Conservation (phyloP, 23 tunicate species). For the Styela plicata region DNA sequence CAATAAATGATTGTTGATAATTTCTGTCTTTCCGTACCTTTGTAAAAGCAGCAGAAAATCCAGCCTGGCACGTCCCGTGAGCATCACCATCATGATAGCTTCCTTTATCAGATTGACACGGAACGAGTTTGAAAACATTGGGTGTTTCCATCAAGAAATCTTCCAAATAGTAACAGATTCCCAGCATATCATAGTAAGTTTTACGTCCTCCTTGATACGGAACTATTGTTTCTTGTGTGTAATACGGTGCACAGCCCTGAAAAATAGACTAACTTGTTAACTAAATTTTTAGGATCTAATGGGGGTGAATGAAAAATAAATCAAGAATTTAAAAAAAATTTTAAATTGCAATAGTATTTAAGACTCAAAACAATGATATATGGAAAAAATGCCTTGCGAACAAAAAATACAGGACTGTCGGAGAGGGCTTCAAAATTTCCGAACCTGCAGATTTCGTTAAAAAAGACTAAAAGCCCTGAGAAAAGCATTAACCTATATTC, state of each 20-base stretch:
- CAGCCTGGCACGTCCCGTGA: conserved; percentile 67
- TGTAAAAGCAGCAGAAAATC: conserved; percentile 67
- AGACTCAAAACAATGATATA: no score
- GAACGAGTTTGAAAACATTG: conserved; percentile 31
- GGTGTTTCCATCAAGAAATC: conserved; percentile 50
- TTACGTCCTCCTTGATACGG: background rate
- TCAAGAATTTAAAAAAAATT: background rate
- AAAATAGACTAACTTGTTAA: background rate
- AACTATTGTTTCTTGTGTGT: conserved; percentile 30
- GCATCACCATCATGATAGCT: conserved; percentile 36
- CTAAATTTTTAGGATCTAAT: no score
- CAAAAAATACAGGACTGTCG: no score
- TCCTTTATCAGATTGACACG: conserved; percentile 38
- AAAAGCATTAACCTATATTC: no score
- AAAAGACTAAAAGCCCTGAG: no score
- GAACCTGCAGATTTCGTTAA: no score
- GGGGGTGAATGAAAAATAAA: background rate
- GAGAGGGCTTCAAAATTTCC: no score
- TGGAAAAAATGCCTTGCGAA: no score
- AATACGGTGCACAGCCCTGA: conserved; percentile 77
- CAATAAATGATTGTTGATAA: no score
- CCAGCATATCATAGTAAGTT: conserved; percentile 42
- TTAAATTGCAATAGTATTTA: background rate
- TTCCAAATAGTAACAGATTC: conserved; percentile 52
- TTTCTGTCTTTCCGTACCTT: no score